Evolutionary conservation across 2,888 invertebrate genomes (phyloP).

Genomic region (Hesperia comma): DNA sequence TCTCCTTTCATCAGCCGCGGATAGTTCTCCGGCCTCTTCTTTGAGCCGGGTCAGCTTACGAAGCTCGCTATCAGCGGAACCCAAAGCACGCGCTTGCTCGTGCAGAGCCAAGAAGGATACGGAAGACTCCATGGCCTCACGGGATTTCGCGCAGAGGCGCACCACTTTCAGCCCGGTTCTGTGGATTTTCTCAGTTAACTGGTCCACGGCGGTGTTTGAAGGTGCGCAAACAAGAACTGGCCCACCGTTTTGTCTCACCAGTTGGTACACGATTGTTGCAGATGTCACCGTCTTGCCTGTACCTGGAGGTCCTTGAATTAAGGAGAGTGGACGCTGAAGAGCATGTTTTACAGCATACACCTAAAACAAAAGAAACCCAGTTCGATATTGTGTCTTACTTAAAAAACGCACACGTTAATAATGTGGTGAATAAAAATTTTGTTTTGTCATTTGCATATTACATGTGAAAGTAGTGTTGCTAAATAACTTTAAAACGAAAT

Average conservation of each 20-base stretch:
- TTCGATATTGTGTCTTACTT: too few species aligned
- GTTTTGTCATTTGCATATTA: too few species aligned
- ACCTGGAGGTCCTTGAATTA: slow-evolving; percentile 99
- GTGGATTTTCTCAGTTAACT: slow-evolving; percentile 99
- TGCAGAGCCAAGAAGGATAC: slow-evolving; percentile 98
- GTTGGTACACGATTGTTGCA: slow-evolving; percentile 99
- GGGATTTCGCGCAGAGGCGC: slow-evolving; percentile 97
- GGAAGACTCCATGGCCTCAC: slow-evolving; percentile 99
- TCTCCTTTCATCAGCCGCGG: slow-evolving; percentile 97
- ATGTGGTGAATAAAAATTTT: too few species aligned
- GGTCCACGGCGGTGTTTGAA: slow-evolving; percentile 99
- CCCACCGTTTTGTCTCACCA: slow-evolving; percentile 96
- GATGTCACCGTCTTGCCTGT: slow-evolving; percentile 99
- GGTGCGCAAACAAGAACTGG: slow-evolving; percentile 99
- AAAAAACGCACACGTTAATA: too few species aligned
- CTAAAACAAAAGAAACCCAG: slow-evolving; percentile 55
- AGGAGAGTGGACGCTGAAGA: slow-evolving; percentile 95
- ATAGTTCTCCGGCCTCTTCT: slow-evolving; percentile 99
- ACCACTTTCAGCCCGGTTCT: slow-evolving; percentile 97
- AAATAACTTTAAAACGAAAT: too few species aligned
- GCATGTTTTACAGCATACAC: slow-evolving; percentile 99
- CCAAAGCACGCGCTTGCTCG: slow-evolving; percentile 98
- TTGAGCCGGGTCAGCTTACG: slow-evolving; percentile 98
- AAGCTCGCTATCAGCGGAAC: slow-evolving; percentile 93
- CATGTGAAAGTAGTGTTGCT: too few species aligned